These are phyloP conservation scores for Tholera decimalis DNA, from an alignment of 2,888 invertebrate genomes.

Conservation along the genomic window DNA sequence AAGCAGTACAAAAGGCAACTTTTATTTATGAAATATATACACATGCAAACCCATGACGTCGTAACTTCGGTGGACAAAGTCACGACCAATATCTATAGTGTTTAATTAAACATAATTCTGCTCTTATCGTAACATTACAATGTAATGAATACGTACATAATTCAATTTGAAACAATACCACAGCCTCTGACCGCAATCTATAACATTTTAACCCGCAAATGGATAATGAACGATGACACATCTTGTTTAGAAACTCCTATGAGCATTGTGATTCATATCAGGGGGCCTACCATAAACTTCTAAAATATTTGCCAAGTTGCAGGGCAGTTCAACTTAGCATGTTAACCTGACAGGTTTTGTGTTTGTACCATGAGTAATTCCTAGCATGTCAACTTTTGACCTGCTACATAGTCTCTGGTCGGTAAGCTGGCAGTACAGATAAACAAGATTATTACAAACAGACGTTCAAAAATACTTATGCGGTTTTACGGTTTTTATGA, in stretches of 20 bases:
- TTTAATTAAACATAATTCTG: neutral
- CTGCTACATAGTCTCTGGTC: no score
- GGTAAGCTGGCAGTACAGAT: no score
- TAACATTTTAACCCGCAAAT: neutral
- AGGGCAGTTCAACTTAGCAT: no score
- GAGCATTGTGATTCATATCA: constrained; percentile 23
- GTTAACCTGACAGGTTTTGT: no score
- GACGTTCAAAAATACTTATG: no score
- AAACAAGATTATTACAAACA: no score
- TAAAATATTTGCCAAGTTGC: no score
- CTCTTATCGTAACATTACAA: neutral
- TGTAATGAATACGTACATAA: neutral
- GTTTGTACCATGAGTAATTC: no score
- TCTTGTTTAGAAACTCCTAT: constrained; percentile 10
- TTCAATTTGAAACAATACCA: neutral
- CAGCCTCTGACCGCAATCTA: neutral
- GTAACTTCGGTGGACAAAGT: neutral
- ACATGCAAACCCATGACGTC: neutral
- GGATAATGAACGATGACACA: constrained; percentile 15
- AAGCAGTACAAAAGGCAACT: no score
- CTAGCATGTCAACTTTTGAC: no score
- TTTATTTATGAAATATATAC: neutral
- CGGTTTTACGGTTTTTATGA: no score
- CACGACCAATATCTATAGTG: neutral
- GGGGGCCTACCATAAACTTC: no score